Percentiles rank a stretch among this genome's conserved stretches.
Conservation (phyloP, 2,888 invertebrate genomes). For the Acanthosepion lycidas region DNA sequence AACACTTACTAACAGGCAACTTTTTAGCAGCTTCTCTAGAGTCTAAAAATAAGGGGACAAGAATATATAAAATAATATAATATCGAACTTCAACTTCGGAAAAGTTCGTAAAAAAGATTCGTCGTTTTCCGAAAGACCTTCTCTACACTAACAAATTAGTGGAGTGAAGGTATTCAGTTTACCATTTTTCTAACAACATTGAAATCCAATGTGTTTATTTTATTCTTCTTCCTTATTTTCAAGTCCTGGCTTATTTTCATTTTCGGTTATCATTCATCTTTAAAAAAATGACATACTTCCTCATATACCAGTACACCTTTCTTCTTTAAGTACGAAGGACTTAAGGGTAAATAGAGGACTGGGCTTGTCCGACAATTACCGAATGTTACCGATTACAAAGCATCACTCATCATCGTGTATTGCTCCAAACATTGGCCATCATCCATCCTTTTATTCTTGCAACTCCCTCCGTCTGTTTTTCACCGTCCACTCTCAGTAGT, state of each 20-base stretch:
- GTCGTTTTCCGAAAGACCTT: background rate
- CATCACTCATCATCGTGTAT: conserved; percentile 25
- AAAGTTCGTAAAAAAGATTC: conserved; percentile 4
- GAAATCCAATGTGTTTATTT: no score
- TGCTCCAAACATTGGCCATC: conserved; percentile 25
- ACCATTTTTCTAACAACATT: no score
- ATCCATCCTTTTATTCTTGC: background rate
- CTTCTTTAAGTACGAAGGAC: background rate
- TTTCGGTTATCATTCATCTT: background rate
- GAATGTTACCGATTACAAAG: conserved; percentile 38
- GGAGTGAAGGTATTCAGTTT: no score
- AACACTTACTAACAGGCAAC: no score
- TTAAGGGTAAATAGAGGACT: background rate
- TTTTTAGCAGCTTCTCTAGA: no score
- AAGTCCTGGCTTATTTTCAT: background rate
- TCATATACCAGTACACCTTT: background rate
- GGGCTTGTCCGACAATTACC: conserved; percentile 35
- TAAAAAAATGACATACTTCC: no score
- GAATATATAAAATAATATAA: no score
- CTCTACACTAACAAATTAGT: no score
- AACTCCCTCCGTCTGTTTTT: background rate
- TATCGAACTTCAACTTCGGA: background rate
- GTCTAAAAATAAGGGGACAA: no score
- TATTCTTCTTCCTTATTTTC: no score
- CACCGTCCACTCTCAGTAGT: no score